phyloP scores from a whole-genome alignment of 1,140 invertebrate genomes.

The Stenopsyche tienmushanensis region DNA sequence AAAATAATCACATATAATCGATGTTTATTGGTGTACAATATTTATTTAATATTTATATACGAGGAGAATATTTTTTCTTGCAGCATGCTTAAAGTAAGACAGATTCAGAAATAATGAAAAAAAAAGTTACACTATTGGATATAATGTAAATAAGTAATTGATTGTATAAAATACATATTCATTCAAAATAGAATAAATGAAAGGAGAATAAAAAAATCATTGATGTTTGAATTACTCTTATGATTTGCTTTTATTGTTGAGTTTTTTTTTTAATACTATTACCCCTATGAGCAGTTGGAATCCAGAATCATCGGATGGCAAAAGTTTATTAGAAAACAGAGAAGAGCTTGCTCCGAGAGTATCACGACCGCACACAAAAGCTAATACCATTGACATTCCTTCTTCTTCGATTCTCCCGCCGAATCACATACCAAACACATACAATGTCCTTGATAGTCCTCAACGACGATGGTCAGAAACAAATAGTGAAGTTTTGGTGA shows the following conservation, averaged over 20 bases:
- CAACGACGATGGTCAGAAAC: constrained; percentile 36
- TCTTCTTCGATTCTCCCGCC: constrained; percentile 47
- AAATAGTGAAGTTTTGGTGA: constrained; percentile 31
- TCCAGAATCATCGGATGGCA: constrained; percentile 49
- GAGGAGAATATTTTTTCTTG: too few species aligned
- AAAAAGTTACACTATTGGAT: constrained; percentile 9
- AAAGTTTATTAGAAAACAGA: constrained; percentile 49
- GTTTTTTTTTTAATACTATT: constrained; percentile 45
- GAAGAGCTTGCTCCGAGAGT: constrained; percentile 43
- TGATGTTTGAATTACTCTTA: constrained; percentile 43
- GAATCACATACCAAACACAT: neutral
- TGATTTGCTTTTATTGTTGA: constrained; percentile 50
- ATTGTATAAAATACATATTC: constrained; percentile 23
- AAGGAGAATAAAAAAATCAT: constrained; percentile 51
- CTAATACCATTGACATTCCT: constrained; percentile 61
- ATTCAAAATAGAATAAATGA: constrained; percentile 41
- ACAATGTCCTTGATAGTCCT: constrained; percentile 18
- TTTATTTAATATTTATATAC: too few species aligned
- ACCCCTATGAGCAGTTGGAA: constrained; percentile 49
- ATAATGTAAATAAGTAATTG: constrained; percentile 27
- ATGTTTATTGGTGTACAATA: too few species aligned
- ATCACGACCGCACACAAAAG: constrained; percentile 60
- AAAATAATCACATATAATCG: too few species aligned
- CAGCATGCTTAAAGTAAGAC: too few species aligned
- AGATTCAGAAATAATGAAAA: too few species aligned